These are phyloP conservation scores for Stramonita haemastoma DNA, from an alignment of 2,888 invertebrate species.

Conservation along the genomic window DNA sequence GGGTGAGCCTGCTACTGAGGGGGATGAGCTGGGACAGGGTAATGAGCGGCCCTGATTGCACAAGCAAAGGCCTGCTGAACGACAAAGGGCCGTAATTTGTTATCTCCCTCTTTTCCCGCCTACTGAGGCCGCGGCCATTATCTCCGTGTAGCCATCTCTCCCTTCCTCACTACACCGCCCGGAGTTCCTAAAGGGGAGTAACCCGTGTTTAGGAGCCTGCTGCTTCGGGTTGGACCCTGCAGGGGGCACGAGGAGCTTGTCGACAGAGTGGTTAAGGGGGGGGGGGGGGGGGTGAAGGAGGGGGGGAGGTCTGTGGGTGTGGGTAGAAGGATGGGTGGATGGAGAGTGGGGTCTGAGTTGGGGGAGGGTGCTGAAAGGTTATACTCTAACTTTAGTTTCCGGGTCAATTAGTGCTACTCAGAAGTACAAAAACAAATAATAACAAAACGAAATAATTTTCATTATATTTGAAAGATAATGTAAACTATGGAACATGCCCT, in stretches of 20 bases:
- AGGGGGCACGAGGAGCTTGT: not conserved
- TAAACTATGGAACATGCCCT: no score
- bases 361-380: not conserved
- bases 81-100: slow-evolving; percentile 43
- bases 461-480: no score
- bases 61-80: slow-evolving; percentile 34
- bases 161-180: not conserved
- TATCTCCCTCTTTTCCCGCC: slow-evolving; percentile 38
- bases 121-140: slow-evolving; percentile 27
- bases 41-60: slow-evolving; percentile 39
- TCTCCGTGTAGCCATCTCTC: slow-evolving; percentile 38
- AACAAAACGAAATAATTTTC: no score
- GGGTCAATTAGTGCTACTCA: no score
- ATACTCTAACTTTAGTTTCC: no score
- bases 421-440: no score
- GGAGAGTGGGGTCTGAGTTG: not conserved
- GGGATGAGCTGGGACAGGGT: slow-evolving; percentile 36
- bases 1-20: not conserved
- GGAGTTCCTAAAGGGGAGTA: not conserved
- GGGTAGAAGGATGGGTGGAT: not conserved
- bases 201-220: slow-evolving; percentile 32
- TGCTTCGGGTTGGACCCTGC: not conserved
- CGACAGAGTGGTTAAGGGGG: not conserved
- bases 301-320: not conserved
- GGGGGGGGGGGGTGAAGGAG: not conserved